phyloP scores from a whole-genome alignment of 2,797 vertebrate species.

The Craterocephalus amniculus region DNA sequence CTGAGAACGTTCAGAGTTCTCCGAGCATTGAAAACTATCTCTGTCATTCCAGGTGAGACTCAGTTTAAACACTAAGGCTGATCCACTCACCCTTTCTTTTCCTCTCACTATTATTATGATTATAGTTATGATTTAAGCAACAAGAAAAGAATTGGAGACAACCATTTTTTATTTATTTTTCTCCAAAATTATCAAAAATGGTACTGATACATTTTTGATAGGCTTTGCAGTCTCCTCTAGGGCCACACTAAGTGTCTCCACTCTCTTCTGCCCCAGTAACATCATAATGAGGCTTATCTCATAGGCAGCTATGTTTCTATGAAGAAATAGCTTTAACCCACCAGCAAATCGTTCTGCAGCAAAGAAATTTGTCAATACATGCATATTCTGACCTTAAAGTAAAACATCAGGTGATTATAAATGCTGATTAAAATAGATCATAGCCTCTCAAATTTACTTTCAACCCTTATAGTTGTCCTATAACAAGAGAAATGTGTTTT shows the following conservation, averaged over 20 bases:
- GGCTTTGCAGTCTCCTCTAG: conserved; percentile 92
- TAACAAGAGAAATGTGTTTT: conserved; percentile 22
- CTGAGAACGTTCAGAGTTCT: conserved; percentile 99
- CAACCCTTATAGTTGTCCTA: conserved; percentile 21
- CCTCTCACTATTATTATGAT: conserved; percentile 81
- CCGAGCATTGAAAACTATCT: conserved; percentile 99
- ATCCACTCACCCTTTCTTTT: conserved; percentile 82
- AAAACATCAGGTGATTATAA: conserved; percentile 23
- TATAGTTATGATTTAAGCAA: conserved; percentile 72
- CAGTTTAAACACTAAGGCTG: conserved; percentile 89
- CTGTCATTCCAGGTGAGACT: conserved; percentile 99
- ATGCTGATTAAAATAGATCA: conserved; percentile 27
- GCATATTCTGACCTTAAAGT: conserved; percentile 19
- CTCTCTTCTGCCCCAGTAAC: conserved; percentile 74
- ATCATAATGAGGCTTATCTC: conserved; percentile 63
- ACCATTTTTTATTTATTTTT: conserved; percentile 82
- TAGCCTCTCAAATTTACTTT: conserved; percentile 38
- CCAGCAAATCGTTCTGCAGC: conserved; percentile 44
- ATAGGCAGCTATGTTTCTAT: conserved; percentile 67
- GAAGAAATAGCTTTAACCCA: conserved; percentile 55
- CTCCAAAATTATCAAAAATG: conserved; percentile 87
- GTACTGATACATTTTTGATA: conserved; percentile 88
- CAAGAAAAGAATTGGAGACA: conserved; percentile 80
- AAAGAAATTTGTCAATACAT: conserved; percentile 31
- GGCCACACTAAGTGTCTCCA: conserved; percentile 71